Base-by-base conservation (phyloP, 2,888 invertebrate genomes). In the Lamproptera curius region DNA sequence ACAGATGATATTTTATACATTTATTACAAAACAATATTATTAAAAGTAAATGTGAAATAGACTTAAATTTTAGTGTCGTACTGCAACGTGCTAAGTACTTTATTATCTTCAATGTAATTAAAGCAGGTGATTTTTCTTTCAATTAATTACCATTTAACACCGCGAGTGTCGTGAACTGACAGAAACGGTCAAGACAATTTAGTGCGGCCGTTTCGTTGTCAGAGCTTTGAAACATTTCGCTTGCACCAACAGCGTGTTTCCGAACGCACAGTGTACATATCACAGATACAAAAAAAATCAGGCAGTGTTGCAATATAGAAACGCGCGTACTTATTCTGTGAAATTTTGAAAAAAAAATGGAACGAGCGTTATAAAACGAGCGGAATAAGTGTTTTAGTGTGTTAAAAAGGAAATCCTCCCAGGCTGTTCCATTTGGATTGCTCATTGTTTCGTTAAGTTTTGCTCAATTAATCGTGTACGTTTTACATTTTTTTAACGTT, bases 1-100 rank as follows among this genome's bases (percentile, higher is more conserved):
- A 86, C 80, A 87, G 86, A 87, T 86, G 85, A 86, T 87, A 87
- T 87, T 87, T 87, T 87, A 87, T 87, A 87, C 86, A 87, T 84
- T 87, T 87, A 87, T 86, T 86, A 86, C 84, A 84, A 73, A 31
- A 85, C 83, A 83, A 82, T 85, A 85, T 86, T 85, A 85, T 84
- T 81, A 82, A 79, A 76, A 69, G 70, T 79, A 76, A 81, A 77
- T 78, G 82, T 84, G 82, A 77, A 84, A 83, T 87, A 86, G 84
- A 74, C 73, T 80, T 85, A 84, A 80, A 68, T 67, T 62, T 74
- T 81, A 83, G 78, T 75, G 67, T 74, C 66, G 73, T 77, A 74
- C 72, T 66, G 72, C 76, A 68, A 76, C 71, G 68, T 77, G 71
- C 68, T 71, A 65, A 65, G 70, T 76, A 75, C 68, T 64, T 68